Percentiles rank a stretch among this genome's conserved stretches.
Conservation (phyloP, 2,113 vertebrate genomes). For the Dasyornis broadbenti region DNA sequence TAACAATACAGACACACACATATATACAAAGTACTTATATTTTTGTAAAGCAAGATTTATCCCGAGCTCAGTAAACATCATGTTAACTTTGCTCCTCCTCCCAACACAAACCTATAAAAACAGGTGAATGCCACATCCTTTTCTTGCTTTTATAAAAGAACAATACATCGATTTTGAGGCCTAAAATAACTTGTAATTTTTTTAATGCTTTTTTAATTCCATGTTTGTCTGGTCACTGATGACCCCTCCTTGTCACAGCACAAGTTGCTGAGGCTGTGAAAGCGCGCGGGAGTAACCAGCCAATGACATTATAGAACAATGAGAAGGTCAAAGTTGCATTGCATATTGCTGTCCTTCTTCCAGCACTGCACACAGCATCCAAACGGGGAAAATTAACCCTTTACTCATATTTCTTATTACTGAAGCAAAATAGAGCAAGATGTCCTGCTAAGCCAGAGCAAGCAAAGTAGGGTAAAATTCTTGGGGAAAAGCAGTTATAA, state of each 20-base stretch:
- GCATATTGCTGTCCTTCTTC: slow-evolving; percentile 7
- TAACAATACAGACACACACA: background rate
- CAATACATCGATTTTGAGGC: background rate
- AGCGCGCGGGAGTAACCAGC: background rate
- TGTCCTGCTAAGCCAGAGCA: slow-evolving; percentile 23
- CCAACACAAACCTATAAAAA: background rate
- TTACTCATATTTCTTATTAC: background rate
- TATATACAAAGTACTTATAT: background rate
- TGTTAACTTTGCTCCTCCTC: background rate
- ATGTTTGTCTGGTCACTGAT: background rate
- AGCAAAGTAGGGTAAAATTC: slow-evolving; percentile 8
- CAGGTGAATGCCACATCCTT: background rate
- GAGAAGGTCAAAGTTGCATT: slow-evolving; percentile 34
- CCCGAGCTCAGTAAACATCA: background rate
- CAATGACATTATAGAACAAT: slow-evolving; percentile 48
- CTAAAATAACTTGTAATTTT: background rate
- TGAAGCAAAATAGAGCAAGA: background rate
- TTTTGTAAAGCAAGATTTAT: background rate
- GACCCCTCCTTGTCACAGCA: background rate
- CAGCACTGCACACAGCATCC: background rate
- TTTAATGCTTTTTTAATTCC: background rate
- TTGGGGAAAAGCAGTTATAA: slow-evolving; percentile 8
- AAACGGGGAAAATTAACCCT: slow-evolving; percentile 63
- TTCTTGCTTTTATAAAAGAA: background rate
- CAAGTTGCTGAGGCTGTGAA: slow-evolving; percentile 41